Evolutionary conservation across 2,888 invertebrate species (phyloP), one percentile per base, ranked within the genome.

Genomic region (Blera fallax): DNA sequence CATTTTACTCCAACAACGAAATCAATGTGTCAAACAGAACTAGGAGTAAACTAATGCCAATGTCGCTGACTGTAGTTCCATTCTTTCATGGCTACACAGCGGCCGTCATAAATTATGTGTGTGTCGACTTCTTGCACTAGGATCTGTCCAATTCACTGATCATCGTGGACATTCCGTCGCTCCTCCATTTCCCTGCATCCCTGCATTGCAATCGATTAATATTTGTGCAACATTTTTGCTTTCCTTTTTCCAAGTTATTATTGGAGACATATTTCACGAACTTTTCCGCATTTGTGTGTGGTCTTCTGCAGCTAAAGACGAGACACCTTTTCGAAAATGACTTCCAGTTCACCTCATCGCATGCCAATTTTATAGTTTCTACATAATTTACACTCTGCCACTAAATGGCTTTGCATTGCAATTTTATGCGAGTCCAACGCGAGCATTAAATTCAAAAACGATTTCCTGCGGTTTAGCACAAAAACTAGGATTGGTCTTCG

Each of bases 131-230:
- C 69, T 81, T 34, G 5, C 72, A 58, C 64, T 65, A 82, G 50
- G 65, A 77, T 82, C 34, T 77, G 77, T 50, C 77, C 77, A 58
- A 72, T 64, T 79, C 74, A 18, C 62, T 54, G 78, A 62, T 73
- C 67, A 48, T 72, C 60, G 72, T 54, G 56, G 18, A 16, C 54
- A 58, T 52, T 60, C 69, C 48, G 21, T 37, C 45, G 60, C 52
- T 54, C 43, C 56, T 70, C 70, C 54, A n/a, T n/a, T 54, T 50
- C 64, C 54, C 58, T 73, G 67, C 70, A 18, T 21, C 29, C 56
- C 24, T 50, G 24, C 62, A 21, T 56, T 74, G n/a, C 77, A 48
- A 70, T 79, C 58, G 74, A 79, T 74, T 79, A 79, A 84, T 79
- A 58, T 76, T 70, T 70, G 32, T 43, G 69, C 37, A 58, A 70